phyloP scores from a whole-genome alignment of 2,113 vertebrate species.

The Antechinus flavipes region DNA sequence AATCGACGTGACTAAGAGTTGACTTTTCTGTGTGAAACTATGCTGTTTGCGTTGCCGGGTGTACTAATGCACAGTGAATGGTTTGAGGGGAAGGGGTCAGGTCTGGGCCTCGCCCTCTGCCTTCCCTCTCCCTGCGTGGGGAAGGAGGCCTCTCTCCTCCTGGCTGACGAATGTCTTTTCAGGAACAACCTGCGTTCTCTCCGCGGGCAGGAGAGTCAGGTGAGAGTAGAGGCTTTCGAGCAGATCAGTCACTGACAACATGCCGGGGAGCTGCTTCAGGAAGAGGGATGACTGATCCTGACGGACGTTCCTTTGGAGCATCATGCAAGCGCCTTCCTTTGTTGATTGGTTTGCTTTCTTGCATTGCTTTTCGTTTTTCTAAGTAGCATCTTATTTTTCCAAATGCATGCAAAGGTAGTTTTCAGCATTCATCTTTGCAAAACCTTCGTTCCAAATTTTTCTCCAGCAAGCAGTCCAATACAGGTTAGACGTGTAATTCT shows the following conservation, averaged over 20 bases:
- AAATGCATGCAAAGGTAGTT: too few species aligned
- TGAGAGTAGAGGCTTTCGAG: constrained; percentile 26
- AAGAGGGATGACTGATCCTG: background rate
- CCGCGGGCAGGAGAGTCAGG: background rate
- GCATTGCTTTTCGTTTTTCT: too few species aligned
- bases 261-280: background rate
- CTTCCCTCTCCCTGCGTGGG: background rate
- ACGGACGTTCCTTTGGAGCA: constrained; percentile 9
- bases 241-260: background rate
- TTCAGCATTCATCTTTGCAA: too few species aligned
- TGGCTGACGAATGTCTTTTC: constrained; percentile 23
- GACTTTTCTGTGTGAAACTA: constrained; percentile 22
- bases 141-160: background rate
- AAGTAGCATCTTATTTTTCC: too few species aligned
- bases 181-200: constrained; percentile 10
- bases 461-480: too few species aligned
- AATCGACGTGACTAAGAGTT: background rate
- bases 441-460: too few species aligned
- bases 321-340: background rate
- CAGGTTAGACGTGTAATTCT: too few species aligned
- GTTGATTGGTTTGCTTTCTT: too few species aligned
- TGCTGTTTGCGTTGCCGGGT: background rate
- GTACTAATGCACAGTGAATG: background rate
- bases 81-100: background rate
- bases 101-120: background rate